Evolutionary conservation across 2,113 vertebrate species (phyloP).

Genomic region (Oreochromis niloticus): DNA sequence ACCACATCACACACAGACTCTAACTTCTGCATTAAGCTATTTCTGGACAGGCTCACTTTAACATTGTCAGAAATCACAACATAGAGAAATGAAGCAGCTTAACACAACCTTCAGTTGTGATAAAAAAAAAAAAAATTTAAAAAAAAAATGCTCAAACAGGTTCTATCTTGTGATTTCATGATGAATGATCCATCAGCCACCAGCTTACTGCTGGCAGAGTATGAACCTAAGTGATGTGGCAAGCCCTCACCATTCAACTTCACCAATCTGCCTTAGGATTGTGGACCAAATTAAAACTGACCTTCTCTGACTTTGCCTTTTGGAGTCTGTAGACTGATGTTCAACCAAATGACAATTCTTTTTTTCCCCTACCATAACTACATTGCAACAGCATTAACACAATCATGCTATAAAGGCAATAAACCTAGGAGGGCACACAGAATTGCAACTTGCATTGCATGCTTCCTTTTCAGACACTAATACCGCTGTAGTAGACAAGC

Average conservation of each 20-base stretch:
- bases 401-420: not conserved
- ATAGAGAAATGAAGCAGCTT: not conserved
- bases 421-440: not conserved
- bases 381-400: not conserved
- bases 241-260: not conserved
- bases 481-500: not conserved
- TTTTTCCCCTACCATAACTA: not conserved
- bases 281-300: conserved; percentile 18
- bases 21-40: conserved; percentile 41
- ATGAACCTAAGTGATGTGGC: not conserved
- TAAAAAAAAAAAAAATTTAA: not conserved
- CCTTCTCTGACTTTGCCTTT: not conserved
- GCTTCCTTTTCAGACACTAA: not conserved
- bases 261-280: not conserved
- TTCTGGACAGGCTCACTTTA: conserved; percentile 25
- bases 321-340: not conserved
- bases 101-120: not conserved
- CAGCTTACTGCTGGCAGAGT: not conserved
- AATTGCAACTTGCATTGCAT: not conserved
- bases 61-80: conserved; percentile 14
- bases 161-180: not conserved
- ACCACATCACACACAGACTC: conserved; percentile 43
- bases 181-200: not conserved
- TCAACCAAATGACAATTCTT: not conserved
- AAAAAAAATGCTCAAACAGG: not conserved